Conservation (phyloP, 2,113 vertebrate species). For the Dromaius novaehollandiae region DNA sequence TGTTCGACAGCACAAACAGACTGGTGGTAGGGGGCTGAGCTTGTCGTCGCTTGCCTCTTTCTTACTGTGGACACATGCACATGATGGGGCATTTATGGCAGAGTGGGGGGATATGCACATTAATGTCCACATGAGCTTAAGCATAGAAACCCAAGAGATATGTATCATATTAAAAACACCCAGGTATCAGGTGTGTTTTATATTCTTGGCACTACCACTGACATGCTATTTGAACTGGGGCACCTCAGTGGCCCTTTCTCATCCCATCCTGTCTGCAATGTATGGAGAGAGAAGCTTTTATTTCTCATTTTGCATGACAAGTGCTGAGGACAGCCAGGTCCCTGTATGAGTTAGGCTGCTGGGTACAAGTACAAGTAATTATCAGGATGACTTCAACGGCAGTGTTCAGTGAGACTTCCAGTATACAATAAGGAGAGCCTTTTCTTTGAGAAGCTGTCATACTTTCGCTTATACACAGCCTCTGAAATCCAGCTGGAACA, state of each 20-base stretch:
- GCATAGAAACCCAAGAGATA: neutral
- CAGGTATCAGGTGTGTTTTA: neutral
- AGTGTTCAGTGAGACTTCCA: neutral
- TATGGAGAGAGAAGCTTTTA: neutral
- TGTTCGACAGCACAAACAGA: neutral
- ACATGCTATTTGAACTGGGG: neutral
- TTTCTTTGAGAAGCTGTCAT: neutral
- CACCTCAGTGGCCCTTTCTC: neutral
- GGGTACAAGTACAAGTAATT: neutral
- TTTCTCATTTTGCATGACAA: neutral
- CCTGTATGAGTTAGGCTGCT: neutral
- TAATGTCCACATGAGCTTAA: neutral
- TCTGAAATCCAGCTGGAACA: neutral
- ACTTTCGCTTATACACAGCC: neutral
- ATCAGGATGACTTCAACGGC: neutral
- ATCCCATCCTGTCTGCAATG: neutral
- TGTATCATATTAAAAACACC: neutral
- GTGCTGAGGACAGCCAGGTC: neutral
- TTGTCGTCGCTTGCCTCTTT: neutral
- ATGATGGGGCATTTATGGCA: neutral
- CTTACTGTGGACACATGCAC: fast-evolving
- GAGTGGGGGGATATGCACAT: fast-evolving
- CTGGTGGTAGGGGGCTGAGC: neutral
- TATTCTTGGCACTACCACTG: neutral
- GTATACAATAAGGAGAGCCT: neutral